Conservation (phyloP, 2,797 vertebrate species). For the Acridotheres tristis region DNA sequence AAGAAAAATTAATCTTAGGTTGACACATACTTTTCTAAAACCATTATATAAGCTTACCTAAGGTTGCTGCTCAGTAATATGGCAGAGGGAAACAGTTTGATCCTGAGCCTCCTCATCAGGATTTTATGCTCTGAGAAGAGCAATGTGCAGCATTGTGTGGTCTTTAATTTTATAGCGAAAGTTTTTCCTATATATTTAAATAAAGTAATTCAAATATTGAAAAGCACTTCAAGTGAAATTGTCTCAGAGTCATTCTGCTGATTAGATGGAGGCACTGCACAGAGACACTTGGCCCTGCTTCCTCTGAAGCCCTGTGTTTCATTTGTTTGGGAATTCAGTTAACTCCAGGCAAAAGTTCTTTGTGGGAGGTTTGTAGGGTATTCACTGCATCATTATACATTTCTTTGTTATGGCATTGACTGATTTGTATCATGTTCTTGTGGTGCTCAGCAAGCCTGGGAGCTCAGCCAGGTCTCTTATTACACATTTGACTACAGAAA, state of each 20-base stretch:
- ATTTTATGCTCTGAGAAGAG: not conserved
- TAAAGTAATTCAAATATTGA: not conserved
- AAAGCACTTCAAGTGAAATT: not conserved
- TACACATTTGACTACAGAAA: constrained; percentile 8
- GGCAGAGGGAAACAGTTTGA: not conserved
- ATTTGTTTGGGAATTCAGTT: not conserved
- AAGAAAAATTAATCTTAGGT: not conserved
- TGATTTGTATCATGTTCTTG: constrained; percentile 21
- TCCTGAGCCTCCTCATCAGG: not conserved
- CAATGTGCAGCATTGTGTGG: not conserved
- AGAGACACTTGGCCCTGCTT: not conserved
- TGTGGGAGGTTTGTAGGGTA: constrained; percentile 12
- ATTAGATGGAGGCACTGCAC: not conserved
- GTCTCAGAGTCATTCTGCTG: not conserved
- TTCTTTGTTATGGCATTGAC: not conserved
- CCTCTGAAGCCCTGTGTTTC: not conserved
- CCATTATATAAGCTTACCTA: not conserved
- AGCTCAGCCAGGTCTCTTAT: not conserved
- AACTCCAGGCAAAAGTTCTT: not conserved
- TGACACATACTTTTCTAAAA: not conserved
- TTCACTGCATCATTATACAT: not conserved
- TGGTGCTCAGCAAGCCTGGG: not conserved
- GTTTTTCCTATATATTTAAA: not conserved
- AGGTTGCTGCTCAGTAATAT: not conserved
- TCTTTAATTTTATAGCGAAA: not conserved